Percentiles rank a stretch among this genome's conserved stretches.
Conservation (phyloP, 2,888 invertebrate species). For the Agriopis aurantiaria region DNA sequence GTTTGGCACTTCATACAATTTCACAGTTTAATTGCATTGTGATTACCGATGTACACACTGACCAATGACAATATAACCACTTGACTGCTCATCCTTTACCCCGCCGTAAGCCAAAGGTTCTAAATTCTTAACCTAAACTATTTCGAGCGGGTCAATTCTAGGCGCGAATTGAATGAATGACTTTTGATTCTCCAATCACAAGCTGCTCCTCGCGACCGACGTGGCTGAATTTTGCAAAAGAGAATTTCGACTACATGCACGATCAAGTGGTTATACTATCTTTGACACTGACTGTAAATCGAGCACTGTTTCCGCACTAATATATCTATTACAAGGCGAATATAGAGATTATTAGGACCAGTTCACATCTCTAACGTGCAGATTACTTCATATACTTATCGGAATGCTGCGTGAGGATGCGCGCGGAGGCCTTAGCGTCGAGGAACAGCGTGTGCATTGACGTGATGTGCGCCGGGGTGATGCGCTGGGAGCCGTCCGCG, state of each 20-base stretch:
- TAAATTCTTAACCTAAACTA: too few species aligned
- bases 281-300: background rate
- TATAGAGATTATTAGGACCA: background rate
- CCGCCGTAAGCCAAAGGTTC: too few species aligned
- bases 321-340: background rate
- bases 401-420: constrained; percentile 94
- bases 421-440: constrained; percentile 98
- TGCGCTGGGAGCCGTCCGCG: constrained; percentile 93
- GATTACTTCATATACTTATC: constrained; percentile 94
- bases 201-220: too few species aligned
- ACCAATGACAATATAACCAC: too few species aligned
- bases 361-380: background rate
- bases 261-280: too few species aligned
- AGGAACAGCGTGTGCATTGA: constrained; percentile 95
- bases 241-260: too few species aligned
- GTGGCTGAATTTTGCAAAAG: too few species aligned
- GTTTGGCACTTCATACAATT: background rate
- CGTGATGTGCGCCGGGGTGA: constrained; percentile 93
- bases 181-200: too few species aligned
- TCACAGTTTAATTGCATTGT: background rate
- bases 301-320: background rate
- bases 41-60: background rate
- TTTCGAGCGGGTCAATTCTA: too few species aligned
- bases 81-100: too few species aligned
- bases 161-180: too few species aligned